phyloP scores from a whole-genome alignment of 1,140 invertebrate species.

The Drosophila dunni region DNA sequence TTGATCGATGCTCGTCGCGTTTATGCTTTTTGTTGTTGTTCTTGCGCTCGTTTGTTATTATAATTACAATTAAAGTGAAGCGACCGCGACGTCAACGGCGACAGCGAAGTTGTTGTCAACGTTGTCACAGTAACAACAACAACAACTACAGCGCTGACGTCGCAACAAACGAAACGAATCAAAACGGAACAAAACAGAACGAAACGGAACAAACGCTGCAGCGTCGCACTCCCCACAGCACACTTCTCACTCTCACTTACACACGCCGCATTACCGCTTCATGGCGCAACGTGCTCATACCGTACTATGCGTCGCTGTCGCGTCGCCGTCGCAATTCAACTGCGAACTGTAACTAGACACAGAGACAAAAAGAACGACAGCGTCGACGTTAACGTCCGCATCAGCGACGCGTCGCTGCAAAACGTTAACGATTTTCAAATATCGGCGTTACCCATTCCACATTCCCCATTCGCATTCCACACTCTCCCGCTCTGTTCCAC shows the following conservation, averaged over 20 bases:
- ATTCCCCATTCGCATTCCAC: background rate
- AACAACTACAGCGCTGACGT: conserved; percentile 31
- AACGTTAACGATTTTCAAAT: conserved; percentile 78
- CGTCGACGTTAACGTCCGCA: conserved; percentile 11
- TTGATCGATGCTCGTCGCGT: conserved; percentile 52
- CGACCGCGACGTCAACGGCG: conserved; percentile 12
- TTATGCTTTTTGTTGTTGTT: conserved; percentile 26
- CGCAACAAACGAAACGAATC: conserved; percentile 1
- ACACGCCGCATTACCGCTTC: conserved; percentile 4
- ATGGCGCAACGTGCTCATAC: background rate
- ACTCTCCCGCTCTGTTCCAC: too few species aligned
- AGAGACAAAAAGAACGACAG: conserved; percentile 5
- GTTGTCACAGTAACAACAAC: conserved; percentile 46
- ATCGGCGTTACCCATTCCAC: background rate
- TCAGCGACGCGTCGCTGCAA: conserved; percentile 32
- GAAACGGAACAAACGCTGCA: background rate
- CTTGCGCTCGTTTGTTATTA: conserved; percentile 47
- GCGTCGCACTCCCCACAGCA: background rate
- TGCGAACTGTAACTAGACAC: conserved; percentile 49
- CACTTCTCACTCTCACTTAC: background rate
- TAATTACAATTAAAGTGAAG: conserved; percentile 71
- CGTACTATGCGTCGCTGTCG: conserved; percentile 39
- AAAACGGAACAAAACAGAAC: conserved; percentile 16
- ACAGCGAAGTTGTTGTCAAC: background rate
- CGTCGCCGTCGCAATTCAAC: conserved; percentile 54